Conservation (phyloP, 2,797 vertebrate species). For the Lates japonicus region DNA sequence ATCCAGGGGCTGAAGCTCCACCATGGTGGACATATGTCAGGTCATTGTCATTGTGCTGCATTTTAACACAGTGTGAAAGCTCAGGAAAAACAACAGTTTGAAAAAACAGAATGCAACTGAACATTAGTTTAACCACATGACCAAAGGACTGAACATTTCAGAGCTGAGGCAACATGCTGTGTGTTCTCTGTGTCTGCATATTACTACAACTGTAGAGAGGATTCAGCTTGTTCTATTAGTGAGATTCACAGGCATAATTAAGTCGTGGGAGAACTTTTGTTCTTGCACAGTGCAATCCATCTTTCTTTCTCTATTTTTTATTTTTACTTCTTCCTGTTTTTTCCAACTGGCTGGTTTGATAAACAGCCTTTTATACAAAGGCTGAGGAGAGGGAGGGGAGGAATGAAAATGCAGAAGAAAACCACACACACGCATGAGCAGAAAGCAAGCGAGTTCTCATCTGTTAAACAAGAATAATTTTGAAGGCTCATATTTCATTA, state of each 20-base stretch:
- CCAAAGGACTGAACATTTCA: too few species aligned
- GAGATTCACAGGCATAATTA: conserved; percentile 52
- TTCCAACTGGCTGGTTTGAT: conserved; percentile 59
- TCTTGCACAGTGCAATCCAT: conserved; percentile 52
- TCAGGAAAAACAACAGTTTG: too few species aligned
- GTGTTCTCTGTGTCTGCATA: conserved; percentile 19
- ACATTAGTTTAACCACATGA: too few species aligned
- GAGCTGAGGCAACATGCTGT: background rate
- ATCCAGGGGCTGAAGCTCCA: too few species aligned
- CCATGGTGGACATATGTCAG: too few species aligned
- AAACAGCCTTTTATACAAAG: conserved; percentile 54
- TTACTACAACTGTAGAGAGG: conserved; percentile 36
- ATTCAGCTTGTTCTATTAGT: conserved; percentile 40
- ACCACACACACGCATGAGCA: conserved; percentile 9
- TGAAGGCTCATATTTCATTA: conserved; percentile 76
- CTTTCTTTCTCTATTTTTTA: conserved; percentile 23
- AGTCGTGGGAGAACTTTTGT: conserved; percentile 54
- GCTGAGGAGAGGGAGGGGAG: background rate
- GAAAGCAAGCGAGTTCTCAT: conserved; percentile 36
- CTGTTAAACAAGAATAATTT: conserved; percentile 53
- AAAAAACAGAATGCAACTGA: too few species aligned
- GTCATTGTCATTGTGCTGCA: too few species aligned
- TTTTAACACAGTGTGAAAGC: too few species aligned
- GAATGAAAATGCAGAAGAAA: background rate
- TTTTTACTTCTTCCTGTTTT: conserved; percentile 24